phyloP scores from a whole-genome alignment of 2,113 vertebrate genomes.

The Trematomus loennbergii region DNA sequence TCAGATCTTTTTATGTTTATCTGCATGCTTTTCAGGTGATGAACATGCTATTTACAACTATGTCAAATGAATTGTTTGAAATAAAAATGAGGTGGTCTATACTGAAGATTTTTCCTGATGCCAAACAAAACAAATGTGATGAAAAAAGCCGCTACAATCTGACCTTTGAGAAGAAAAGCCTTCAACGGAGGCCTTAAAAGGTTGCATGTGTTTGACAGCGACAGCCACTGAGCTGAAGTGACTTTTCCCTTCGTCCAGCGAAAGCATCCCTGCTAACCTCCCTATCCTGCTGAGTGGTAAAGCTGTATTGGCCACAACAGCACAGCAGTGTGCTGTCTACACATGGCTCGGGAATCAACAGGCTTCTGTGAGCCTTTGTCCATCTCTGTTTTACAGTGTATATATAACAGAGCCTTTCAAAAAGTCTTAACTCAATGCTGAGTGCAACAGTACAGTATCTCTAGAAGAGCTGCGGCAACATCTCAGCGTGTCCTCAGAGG shows the following conservation, averaged over 20 bases:
- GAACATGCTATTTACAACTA: neutral
- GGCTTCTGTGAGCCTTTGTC: slow-evolving; percentile 71
- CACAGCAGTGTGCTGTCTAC: slow-evolving; percentile 81
- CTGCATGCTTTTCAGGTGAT: neutral
- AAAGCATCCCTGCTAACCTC: slow-evolving; percentile 62
- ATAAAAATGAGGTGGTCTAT: neutral
- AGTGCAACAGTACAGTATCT: slow-evolving; percentile 38
- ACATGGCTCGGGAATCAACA: slow-evolving; percentile 73
- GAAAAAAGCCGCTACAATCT: slow-evolving; percentile 46
- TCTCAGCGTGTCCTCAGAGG: slow-evolving; percentile 49
- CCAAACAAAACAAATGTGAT: slow-evolving; percentile 36
- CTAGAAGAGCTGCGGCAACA: slow-evolving; percentile 38
- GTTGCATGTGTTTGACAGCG: slow-evolving; percentile 63
- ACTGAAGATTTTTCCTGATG: slow-evolving; percentile 12
- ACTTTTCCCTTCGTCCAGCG: slow-evolving; percentile 64
- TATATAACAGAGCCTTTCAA: slow-evolving; percentile 52
- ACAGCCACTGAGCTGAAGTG: slow-evolving; percentile 48
- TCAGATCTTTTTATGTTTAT: too few species aligned
- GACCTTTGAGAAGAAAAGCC: slow-evolving; percentile 70
- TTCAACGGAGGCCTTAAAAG: slow-evolving; percentile 65
- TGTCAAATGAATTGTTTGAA: slow-evolving; percentile 14
- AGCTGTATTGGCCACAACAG: slow-evolving; percentile 75
- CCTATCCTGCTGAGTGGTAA: slow-evolving; percentile 73
- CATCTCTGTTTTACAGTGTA: slow-evolving; percentile 54
- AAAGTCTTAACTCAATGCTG: slow-evolving; percentile 64